Evolutionary conservation across 2,113 vertebrate species (phyloP), one percentile per base, ranked within the genome.

Genomic region (Mormyrus lacerda): DNA sequence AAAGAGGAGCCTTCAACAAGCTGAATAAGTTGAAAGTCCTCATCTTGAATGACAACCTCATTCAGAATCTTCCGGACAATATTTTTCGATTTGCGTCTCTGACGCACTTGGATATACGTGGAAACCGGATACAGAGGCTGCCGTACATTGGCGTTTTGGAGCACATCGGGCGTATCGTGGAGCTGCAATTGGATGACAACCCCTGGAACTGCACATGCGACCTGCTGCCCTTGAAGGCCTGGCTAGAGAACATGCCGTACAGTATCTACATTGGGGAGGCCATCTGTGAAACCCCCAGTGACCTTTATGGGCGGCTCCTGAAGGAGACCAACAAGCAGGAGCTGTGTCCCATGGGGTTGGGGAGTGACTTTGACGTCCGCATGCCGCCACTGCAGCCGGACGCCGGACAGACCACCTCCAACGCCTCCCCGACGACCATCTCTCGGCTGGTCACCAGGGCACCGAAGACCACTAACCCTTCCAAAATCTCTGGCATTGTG

Each of bases 171-270:
- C 95, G 98, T 13, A 97, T 99, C 0, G 98, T 99, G 0, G 98
- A 99, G 88, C 89, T 99, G 92, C 98, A 99, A 90, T 93, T 99
- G 91, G 98, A 99, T 87, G 98, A 99, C 94, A 99, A 99, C 92
- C 98, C 98, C 69, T 99, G 98, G 98, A 99, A 99, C 94, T 99
- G 98, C 93, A 99, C 98, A 53, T 99, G 98, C 94, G 98, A 99
- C 94, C 94, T 99, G 93, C 95, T 99, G 89, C 97, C 98, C 89
- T 95, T 99, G 79, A 99, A 99, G 94, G 97, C 98, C 0, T 99
- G 98, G 98, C 93, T 99, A 93, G 98, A 99, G 95, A 99, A 99
- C 92, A 99, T 99, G 98, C 98, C 98, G 91, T 99, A 99, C 90
- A 99, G 98, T 89, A 99, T 99, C 94, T 99, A 98, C 92, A 99